Percentiles rank a stretch among this genome's conserved stretches.
Conservation (phyloP, 2,797 vertebrate species). For the Spheniscus humboldti region DNA sequence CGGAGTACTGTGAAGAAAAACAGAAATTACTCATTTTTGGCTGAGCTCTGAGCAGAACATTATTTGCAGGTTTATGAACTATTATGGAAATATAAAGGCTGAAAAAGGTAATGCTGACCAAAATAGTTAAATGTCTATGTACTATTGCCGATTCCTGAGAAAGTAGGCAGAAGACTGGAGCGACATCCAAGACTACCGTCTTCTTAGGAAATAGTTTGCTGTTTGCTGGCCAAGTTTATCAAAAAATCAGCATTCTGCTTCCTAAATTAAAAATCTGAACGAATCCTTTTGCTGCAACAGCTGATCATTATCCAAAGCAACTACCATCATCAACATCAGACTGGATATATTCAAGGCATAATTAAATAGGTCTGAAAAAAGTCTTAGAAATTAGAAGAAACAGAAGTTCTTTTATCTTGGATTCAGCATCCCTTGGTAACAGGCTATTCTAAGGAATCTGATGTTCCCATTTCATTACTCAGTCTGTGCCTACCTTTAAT, state of each 20-base stretch:
- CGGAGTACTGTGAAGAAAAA: not conserved
- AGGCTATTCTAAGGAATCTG: constrained; percentile 32
- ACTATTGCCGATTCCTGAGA: not conserved
- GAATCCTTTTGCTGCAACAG: constrained; percentile 4
- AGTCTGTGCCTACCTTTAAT: constrained; percentile 21
- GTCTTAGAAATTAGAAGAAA: constrained; percentile 11
- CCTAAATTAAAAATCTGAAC: not conserved
- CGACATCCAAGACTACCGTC: not conserved
- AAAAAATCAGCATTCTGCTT: not conserved
- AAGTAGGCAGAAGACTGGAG: not conserved
- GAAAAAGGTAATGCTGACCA: not conserved
- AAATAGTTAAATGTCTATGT: not conserved
- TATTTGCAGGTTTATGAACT: constrained; percentile 27
- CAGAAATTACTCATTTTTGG: constrained; percentile 40
- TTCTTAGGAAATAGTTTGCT: not conserved
- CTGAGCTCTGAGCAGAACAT: not conserved
- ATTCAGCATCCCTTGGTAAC: constrained; percentile 44
- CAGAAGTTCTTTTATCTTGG: not conserved
- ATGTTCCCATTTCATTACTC: constrained; percentile 1
- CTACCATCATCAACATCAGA: constrained; percentile 7
- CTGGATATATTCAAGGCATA: not conserved
- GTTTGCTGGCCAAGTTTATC: not conserved
- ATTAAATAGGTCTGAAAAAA: constrained; percentile 20
- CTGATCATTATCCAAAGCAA: constrained; percentile 29
- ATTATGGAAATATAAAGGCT: not conserved